These are phyloP conservation scores for Cavia aperea DNA, from an alignment of 2,113 vertebrate genomes.

Conservation along the genomic window DNA sequence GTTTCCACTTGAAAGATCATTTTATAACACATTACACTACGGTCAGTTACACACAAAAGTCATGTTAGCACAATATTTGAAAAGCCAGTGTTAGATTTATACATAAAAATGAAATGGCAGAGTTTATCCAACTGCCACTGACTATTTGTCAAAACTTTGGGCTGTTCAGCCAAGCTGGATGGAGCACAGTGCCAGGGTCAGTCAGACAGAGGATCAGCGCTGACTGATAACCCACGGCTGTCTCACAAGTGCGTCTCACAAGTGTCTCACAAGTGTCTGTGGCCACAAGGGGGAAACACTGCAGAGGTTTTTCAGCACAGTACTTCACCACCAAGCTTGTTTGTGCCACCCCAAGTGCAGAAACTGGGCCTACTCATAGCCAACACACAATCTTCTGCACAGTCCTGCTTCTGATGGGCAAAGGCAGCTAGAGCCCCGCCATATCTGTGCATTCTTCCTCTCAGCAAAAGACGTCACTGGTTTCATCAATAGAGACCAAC, in stretches of 20 bases:
- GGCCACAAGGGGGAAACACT: neutral
- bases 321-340: neutral
- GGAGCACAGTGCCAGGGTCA: too few species aligned
- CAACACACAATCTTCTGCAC: neutral
- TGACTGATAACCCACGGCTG: accelerated
- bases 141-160: neutral
- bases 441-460: neutral
- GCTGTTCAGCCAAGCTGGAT: neutral
- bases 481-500: neutral
- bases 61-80: neutral
- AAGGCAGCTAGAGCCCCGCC: neutral
- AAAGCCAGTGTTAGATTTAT: conserved; percentile 16
- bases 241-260: neutral
- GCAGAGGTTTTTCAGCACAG: neutral
- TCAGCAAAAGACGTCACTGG: neutral
- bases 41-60: neutral
- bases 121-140: conserved; percentile 27
- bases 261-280: neutral
- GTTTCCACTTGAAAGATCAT: neutral
- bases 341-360: neutral
- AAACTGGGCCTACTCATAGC: neutral
- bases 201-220: neutral
- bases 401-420: neutral
- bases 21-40: neutral
- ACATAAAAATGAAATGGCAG: neutral